Conservation (phyloP, 2,113 vertebrate genomes). For the Orthochromis indermauri region DNA sequence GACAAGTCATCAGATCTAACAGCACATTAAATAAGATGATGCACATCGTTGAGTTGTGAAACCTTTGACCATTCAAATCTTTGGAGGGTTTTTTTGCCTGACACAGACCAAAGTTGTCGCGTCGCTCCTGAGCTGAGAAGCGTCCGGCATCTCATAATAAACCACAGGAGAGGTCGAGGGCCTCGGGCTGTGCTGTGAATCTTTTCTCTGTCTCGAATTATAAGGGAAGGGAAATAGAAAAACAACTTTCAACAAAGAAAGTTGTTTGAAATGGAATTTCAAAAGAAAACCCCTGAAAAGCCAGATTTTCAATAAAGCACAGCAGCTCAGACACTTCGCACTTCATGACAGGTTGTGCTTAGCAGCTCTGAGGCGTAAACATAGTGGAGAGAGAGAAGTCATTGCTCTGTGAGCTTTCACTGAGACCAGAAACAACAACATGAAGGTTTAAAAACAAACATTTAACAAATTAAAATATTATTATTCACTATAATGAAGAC, state of each 20-base stretch:
- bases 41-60: not conserved
- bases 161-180: not conserved
- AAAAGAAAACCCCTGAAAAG: not conserved
- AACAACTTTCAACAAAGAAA: not conserved
- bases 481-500: not conserved
- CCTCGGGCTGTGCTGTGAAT: not conserved
- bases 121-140: not conserved
- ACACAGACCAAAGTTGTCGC: not conserved
- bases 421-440: not conserved
- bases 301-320: not conserved
- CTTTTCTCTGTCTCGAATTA: not conserved
- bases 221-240: not conserved
- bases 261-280: not conserved
- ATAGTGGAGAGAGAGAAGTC: fast-evolving
- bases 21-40: not conserved
- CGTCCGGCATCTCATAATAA: not conserved
- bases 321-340: not conserved
- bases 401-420: not conserved
- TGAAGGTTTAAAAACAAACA: not conserved
- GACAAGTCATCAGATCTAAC: not conserved
- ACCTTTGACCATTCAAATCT: not conserved
- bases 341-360: not conserved
- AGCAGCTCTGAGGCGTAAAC: not conserved
- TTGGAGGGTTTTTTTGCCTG: not conserved
- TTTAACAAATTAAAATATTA: not conserved